phyloP scores from a whole-genome alignment of 2,888 invertebrate genomes.

The Rhimphoctona megacephalus region DNA sequence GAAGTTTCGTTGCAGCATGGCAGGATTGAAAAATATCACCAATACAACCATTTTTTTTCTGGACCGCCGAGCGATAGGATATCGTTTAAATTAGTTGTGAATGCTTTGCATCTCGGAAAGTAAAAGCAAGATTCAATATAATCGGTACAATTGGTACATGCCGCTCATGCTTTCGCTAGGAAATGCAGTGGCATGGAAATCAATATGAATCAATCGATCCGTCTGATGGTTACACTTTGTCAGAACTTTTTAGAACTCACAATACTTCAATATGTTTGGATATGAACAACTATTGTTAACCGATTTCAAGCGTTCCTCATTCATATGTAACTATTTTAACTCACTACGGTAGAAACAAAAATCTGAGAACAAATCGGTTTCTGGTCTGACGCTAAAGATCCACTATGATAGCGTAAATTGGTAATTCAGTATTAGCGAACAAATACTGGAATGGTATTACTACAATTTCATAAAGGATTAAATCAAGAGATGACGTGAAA shows the following conservation, averaged over 20 bases:
- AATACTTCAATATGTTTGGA: background rate
- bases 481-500: background rate
- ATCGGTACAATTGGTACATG: background rate
- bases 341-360: background rate
- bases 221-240: background rate
- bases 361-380: background rate
- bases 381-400: background rate
- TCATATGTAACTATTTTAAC: background rate
- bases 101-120: slow-evolving; percentile 34
- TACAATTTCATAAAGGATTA: background rate
- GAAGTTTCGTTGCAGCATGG: background rate
- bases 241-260: background rate
- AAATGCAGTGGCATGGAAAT: background rate
- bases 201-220: background rate
- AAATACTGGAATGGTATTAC: background rate
- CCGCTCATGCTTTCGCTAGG: background rate
- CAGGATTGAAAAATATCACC: background rate
- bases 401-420: background rate
- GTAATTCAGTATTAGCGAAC: background rate
- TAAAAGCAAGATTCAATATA: background rate
- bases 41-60: slow-evolving; percentile 3
- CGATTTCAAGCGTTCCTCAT: background rate
- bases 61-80: slow-evolving; percentile 35
- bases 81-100: slow-evolving; percentile 38
- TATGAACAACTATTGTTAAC: background rate